Conservation (phyloP, 1,140 invertebrate species). For the Paraescarpia echinospica region DNA sequence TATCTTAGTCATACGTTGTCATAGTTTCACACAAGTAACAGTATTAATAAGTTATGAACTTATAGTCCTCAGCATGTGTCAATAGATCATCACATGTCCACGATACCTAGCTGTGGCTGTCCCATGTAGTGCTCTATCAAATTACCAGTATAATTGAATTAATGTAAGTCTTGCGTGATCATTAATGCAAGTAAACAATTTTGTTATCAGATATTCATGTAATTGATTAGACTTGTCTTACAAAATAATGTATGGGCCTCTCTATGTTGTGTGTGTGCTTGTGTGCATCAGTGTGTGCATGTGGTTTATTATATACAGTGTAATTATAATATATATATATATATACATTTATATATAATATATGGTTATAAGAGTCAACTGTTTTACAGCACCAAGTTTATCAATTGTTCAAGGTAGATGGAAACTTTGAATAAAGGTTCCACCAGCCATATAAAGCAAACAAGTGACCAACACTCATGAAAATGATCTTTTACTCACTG, state of each 20-base stretch:
- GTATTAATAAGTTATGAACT: background rate
- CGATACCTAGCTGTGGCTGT: background rate
- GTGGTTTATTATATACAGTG: too few relatives aligned
- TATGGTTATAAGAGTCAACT: too few relatives aligned
- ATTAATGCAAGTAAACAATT: background rate
- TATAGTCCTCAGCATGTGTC: background rate
- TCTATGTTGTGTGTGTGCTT: too few relatives aligned
- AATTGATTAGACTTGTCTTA: background rate
- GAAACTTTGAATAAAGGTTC: too few relatives aligned
- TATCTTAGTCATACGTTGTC: background rate
- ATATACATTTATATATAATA: too few relatives aligned
- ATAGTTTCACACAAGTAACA: background rate
- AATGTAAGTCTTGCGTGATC: background rate
- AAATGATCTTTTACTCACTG: too few relatives aligned
- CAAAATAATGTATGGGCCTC: background rate
- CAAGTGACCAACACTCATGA: too few relatives aligned
- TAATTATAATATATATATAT: too few relatives aligned
- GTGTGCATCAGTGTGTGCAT: background rate
- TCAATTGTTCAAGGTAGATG: too few relatives aligned
- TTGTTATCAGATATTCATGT: background rate
- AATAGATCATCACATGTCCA: background rate
- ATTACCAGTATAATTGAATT: background rate
- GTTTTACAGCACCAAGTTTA: too few relatives aligned
- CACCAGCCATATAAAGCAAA: too few relatives aligned
- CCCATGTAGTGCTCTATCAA: background rate